These are phyloP conservation scores for Drosophila aff. DNA, from an alignment of 1,140 invertebrate species.

Conservation along the genomic window DNA sequence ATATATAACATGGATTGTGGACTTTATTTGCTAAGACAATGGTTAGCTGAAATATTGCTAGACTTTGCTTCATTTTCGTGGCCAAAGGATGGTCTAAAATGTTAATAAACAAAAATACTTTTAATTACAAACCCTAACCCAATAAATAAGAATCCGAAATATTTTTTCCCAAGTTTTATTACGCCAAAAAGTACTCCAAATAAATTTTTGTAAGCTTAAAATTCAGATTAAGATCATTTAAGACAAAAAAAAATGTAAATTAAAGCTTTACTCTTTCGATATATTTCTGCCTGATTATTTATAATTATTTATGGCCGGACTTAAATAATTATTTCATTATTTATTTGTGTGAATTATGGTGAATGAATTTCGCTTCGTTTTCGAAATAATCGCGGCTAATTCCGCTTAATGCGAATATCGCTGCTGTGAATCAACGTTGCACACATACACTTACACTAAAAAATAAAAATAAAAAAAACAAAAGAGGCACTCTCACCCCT, in stretches of 20 bases:
- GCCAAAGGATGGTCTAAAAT: background rate
- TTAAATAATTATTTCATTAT: conserved; percentile 28
- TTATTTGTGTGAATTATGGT: conserved; percentile 31
- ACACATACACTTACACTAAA: conserved; percentile 8
- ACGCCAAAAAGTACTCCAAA: background rate
- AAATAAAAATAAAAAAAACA: background rate
- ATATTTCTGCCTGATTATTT: background rate
- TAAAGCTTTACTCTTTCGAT: background rate
- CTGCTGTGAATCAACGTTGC: conserved; percentile 37
- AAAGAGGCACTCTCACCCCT: conserved; percentile 1
- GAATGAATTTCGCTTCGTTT: conserved; percentile 36
- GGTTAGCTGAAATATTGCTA: background rate
- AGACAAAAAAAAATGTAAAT: background rate
- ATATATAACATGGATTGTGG: background rate
- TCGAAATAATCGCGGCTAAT: conserved; percentile 68
- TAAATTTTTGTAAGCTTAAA: background rate
- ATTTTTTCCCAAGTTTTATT: background rate
- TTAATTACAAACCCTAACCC: no score
- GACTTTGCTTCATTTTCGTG: background rate
- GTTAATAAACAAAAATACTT: no score
- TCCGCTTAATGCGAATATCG: conserved; percentile 37
- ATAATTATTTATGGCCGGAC: conserved; percentile 3
- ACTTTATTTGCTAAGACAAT: no score
- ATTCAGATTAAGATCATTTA: background rate
- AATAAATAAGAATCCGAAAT: background rate